Evolutionary conservation across 2,888 invertebrate species (phyloP).

Genomic region (Erebia aethiops): DNA sequence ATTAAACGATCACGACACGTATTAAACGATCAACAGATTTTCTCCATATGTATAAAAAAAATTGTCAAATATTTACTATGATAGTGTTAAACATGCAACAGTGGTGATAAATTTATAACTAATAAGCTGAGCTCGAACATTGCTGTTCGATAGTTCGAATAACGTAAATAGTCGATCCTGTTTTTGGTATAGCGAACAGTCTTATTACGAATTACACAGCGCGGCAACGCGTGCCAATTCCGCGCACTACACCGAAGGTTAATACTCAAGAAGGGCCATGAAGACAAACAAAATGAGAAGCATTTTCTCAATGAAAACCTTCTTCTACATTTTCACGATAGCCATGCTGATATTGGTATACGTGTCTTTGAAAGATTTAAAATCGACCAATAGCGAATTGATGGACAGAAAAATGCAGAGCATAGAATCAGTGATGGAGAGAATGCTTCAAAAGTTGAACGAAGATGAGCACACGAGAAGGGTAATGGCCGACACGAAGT

Average conservation of each 20-base stretch:
- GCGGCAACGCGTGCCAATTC: not conserved
- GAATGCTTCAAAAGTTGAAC: slow-evolving; percentile 2
- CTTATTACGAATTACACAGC: not conserved
- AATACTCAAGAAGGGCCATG: slow-evolving; percentile 5
- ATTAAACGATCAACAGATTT: too few relatives aligned
- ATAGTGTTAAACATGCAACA: too few relatives aligned
- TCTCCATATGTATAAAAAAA: too few relatives aligned
- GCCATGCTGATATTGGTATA: slow-evolving; percentile 33
- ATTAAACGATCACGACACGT: too few relatives aligned
- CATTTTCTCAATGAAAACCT: slow-evolving; percentile 33
- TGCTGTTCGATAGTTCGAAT: not conserved
- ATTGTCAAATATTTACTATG: too few relatives aligned
- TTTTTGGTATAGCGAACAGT: slow-evolving; percentile 1
- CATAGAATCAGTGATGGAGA: slow-evolving; percentile 5
- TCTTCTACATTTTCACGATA: slow-evolving; percentile 28
- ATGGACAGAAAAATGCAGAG: slow-evolving; percentile 1
- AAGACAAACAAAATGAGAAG: slow-evolving; percentile 30
- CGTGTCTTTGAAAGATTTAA: slow-evolving; percentile 28
- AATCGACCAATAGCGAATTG: not conserved
- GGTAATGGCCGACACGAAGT: slow-evolving; percentile 45
- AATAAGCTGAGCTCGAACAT: not conserved
- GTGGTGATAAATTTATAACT: too few relatives aligned
- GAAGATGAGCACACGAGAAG: not conserved
- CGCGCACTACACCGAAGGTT: not conserved
- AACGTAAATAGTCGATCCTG: slow-evolving; percentile 10